Base-by-base conservation (phyloP, 2,113 vertebrate species). In the Chionodraco myersi region DNA sequence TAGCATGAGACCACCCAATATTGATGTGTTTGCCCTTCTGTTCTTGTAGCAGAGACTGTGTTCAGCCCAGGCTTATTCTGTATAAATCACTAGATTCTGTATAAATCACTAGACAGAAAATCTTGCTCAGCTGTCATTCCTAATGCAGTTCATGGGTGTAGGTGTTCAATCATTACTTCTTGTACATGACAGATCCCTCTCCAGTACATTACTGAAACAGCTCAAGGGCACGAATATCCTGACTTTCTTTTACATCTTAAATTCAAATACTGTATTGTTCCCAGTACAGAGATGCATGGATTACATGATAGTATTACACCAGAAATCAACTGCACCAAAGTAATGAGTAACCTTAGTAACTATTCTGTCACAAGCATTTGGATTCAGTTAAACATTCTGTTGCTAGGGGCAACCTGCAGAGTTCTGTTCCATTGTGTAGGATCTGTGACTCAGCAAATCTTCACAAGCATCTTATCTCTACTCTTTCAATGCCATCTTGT, bases 31-130 rank as follows among this genome's bases (percentile, higher is more conserved):
- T 78, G 68, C 67, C 66, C 52, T 62, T 64, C 30, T 73, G 78
- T 59, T 70, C 26, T 13, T 69, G 60, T 61, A 10, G 54, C 48
- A 72, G 45, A 73, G 77, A 56, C 51, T 49, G 41, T 44, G 34
- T 70, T 69, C 47, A 45, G 58, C 60, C 59, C 54, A 48, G 23
- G 1, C 62, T 66, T 34, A 45, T 21, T 48, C 60, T 56, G 6
- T 11, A 69, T 87, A 70, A n/a, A n/a, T n/a, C n/a, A n/a, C n/a
- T n/a, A n/a, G n/a, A n/a, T n/a, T n/a, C n/a, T n/a, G n/a, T n/a
- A n/a, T n/a, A n/a, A 85, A 81, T 84, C 69, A 62, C 26, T 23
- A n/a, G 34, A 34, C 65, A 52, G 61, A 68, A 82, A 88, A 65
- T 62, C 23, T 76, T 21, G 65, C 57, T 72, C 62, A 76, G 69